These are phyloP conservation scores for Cybosia mesomella DNA, from an alignment of 2,888 invertebrate genomes.

Conservation along the genomic window DNA sequence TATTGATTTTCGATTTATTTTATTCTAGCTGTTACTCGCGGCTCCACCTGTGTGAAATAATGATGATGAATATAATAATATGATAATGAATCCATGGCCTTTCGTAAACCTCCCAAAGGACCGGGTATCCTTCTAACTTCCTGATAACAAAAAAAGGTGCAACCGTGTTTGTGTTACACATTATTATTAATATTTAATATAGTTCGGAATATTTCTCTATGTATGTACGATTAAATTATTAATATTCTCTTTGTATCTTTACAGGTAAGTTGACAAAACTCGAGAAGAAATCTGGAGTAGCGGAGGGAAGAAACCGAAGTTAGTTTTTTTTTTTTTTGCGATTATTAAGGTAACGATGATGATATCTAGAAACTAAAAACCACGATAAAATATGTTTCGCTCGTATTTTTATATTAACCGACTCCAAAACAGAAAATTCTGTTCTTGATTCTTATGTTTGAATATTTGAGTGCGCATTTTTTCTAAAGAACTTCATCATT, in stretches of 20 bases:
- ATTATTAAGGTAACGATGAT: neutral
- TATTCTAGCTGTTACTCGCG: too few relatives aligned
- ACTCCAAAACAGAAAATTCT: too few relatives aligned
- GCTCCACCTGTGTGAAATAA: too few relatives aligned
- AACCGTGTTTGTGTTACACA: neutral
- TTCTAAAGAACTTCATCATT: too few relatives aligned
- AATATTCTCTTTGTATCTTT: constrained; percentile 2
- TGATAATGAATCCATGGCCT: neutral
- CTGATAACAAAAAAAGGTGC: neutral
- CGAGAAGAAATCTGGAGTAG: neutral
- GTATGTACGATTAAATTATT: neutral
- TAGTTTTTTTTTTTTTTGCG: neutral
- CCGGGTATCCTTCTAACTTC: neutral
- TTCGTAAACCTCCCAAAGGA: neutral
- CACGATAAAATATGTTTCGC: neutral
- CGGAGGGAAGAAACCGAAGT: neutral
- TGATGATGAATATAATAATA: too few relatives aligned
- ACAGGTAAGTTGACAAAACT: neutral
- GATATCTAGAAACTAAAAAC: neutral
- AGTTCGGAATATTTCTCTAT: neutral
- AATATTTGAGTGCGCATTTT: too few relatives aligned
- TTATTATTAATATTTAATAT: neutral
- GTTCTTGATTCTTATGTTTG: too few relatives aligned
- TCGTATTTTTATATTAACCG: too few relatives aligned
- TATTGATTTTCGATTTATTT: neutral